Conservation (phyloP, 1,140 invertebrate species). For the Diabrotica undecimpunctata region DNA sequence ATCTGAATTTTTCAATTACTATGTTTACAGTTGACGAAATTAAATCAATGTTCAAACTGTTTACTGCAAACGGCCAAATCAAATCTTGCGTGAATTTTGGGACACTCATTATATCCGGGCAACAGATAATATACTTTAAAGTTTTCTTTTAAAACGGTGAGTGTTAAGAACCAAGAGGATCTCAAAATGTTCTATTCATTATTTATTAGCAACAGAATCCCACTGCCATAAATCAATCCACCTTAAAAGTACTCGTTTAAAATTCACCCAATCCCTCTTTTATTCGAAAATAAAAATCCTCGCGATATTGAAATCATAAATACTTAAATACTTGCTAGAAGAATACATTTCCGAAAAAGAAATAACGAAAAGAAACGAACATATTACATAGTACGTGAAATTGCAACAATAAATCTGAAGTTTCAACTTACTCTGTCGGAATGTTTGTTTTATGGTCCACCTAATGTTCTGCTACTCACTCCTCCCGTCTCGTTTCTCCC, state of each 20-base stretch:
- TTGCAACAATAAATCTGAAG: slow-evolving; percentile 10
- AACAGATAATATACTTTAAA: too few species aligned
- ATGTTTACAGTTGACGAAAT: too few species aligned
- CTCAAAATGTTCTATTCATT: not conserved
- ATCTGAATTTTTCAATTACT: too few species aligned
- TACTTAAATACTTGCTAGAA: not conserved
- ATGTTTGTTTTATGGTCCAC: slow-evolving; percentile 8
- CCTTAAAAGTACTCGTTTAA: not conserved
- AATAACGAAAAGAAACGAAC: not conserved
- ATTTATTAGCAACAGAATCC: not conserved
- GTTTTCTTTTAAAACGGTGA: too few species aligned
- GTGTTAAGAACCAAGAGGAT: too few species aligned
- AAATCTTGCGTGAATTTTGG: too few species aligned
- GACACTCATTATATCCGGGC: too few species aligned
- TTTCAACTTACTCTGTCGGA: slow-evolving; percentile 2
- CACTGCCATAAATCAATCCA: not conserved
- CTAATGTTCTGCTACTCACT: not conserved
- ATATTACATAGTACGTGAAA: slow-evolving; percentile 8
- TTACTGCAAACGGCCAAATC: too few species aligned
- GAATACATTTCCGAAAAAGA: not conserved
- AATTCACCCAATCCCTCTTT: not conserved
- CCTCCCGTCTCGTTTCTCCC: too few species aligned
- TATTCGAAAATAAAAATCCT: slow-evolving; percentile 1
- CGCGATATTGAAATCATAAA: slow-evolving; percentile 5
- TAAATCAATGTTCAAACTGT: too few species aligned